phyloP scores from a whole-genome alignment of 2,113 vertebrate species.

The Calonectris borealis region DNA sequence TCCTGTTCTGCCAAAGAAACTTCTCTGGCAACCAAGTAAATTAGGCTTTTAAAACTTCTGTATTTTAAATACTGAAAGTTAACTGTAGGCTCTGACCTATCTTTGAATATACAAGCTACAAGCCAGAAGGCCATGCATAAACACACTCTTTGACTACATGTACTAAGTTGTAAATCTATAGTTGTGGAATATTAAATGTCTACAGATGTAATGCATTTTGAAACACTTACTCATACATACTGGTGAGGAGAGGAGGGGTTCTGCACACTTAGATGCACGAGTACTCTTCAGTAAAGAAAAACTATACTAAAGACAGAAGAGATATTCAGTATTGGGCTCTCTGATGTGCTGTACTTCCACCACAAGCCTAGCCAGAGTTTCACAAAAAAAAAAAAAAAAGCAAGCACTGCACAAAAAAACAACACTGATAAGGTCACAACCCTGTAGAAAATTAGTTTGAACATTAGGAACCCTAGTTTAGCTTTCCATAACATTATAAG shows the following conservation, averaged over 20 bases:
- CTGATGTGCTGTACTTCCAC: background rate
- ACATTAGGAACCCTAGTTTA: fast-evolving
- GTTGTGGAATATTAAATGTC: background rate
- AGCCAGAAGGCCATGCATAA: background rate
- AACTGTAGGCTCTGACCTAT: background rate
- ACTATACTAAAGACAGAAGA: background rate
- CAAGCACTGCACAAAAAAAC: background rate
- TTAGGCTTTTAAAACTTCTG: background rate
- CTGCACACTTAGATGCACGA: background rate
- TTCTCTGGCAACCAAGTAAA: background rate
- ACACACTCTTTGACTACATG: background rate
- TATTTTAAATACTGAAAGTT: background rate
- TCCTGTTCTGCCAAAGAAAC: background rate
- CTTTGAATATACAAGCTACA: background rate
- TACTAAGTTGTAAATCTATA: background rate
- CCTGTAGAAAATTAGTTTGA: fast-evolving
- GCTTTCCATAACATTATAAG: fast-evolving
- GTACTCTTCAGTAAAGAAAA: background rate
- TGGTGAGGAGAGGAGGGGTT: background rate
- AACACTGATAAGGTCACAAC: background rate
- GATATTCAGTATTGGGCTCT: background rate
- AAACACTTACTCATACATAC: background rate
- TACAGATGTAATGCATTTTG: background rate
- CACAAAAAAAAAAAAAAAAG: too few species aligned
- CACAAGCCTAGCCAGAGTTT: background rate